Evolutionary conservation across 2,113 vertebrate species (phyloP).

Genomic region (Malurus alboscapulatus): DNA sequence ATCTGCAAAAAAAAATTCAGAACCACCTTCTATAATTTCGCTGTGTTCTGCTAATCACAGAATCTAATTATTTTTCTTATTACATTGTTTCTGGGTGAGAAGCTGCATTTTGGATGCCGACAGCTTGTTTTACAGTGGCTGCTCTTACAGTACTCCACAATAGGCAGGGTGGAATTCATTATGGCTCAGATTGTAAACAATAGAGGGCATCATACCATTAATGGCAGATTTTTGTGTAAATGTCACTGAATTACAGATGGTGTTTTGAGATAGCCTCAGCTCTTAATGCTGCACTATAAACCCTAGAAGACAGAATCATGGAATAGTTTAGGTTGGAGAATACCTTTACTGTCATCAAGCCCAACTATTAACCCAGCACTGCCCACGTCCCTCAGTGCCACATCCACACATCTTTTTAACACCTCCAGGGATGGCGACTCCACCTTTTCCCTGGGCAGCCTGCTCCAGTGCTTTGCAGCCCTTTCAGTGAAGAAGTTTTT

Average conservation of each 20-base stretch:
- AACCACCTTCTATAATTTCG: slow-evolving; percentile 55
- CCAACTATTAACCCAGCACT: not conserved
- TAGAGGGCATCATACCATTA: slow-evolving; percentile 6
- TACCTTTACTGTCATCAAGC: not conserved
- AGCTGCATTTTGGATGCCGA: slow-evolving; percentile 44
- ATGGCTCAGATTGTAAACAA: slow-evolving; percentile 36
- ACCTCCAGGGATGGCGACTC: rapidly evolving
- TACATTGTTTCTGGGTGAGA: slow-evolving; percentile 66
- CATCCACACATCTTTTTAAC: not conserved
- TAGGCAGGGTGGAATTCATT: slow-evolving; percentile 57
- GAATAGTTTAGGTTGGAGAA: not conserved
- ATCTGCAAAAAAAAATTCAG: slow-evolving; percentile 39
- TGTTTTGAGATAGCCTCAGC: not conserved
- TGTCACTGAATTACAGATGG: slow-evolving; percentile 17
- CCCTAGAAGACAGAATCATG: not conserved
- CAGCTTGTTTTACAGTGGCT: slow-evolving; percentile 64
- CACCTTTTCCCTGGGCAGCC: not conserved
- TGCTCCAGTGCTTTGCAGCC: not conserved
- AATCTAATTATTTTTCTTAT: slow-evolving; percentile 71
- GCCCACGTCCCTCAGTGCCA: too few species aligned
- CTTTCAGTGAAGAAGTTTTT: not conserved
- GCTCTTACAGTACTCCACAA: slow-evolving; percentile 36
- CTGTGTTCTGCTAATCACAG: slow-evolving; percentile 62
- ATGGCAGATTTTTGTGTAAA: slow-evolving; percentile 19
- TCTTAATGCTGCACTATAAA: not conserved